Percentiles rank a stretch among this genome's conserved stretches.
phyloP scores from a whole-genome alignment of 2,888 invertebrate genomes.

The Tenodera sinensis region DNA sequence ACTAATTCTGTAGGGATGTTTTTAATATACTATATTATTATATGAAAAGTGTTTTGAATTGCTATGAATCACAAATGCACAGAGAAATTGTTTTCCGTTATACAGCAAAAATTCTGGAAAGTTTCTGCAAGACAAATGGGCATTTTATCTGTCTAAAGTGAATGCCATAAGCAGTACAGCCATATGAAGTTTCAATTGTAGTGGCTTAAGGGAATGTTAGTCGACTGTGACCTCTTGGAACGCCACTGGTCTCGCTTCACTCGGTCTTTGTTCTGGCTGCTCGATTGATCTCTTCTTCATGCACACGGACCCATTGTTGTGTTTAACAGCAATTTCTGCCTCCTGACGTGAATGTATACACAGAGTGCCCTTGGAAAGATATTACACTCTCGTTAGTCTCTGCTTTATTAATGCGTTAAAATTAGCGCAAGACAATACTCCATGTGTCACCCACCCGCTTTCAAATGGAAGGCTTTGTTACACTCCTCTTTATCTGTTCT shows the following conservation, averaged over 20 bases:
- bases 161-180: no score
- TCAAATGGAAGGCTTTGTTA: neutral
- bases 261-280: neutral
- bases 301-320: neutral
- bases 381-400: neutral
- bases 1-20: no score
- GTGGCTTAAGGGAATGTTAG: no score
- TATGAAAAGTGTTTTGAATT: no score
- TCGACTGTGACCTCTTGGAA: neutral
- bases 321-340: neutral
- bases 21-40: no score
- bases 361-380: neutral
- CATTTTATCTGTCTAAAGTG: no score
- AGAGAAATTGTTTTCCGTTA: no score
- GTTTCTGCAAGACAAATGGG: no score
- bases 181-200: no score
- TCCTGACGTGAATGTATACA: neutral
- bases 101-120: no score
- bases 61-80: no score
- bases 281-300: neutral
- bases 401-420: neutral
- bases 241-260: neutral
- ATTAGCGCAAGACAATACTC: neutral
- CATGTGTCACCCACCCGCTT: neutral
- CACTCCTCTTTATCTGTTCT: no score